These are phyloP conservation scores for Cheiracanthium punctorium DNA, from an alignment of 2,888 invertebrate species.

Conservation along the genomic window DNA sequence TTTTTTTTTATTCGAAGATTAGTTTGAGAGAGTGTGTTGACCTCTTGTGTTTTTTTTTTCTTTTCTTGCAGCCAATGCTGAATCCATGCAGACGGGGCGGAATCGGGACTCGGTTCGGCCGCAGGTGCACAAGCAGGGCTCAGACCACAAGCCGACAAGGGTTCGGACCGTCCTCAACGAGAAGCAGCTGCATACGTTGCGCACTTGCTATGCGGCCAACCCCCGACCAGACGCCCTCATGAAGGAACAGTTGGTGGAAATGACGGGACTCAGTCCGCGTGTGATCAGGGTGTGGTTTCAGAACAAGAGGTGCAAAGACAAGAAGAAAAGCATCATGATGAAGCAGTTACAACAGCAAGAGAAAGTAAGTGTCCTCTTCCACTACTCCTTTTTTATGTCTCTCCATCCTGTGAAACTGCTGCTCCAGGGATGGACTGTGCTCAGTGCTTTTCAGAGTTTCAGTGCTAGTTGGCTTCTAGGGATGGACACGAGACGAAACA, in stretches of 20 bases:
- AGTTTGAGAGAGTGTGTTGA: slow-evolving; percentile 21
- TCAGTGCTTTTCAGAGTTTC: too few relatives aligned
- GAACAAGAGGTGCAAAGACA: slow-evolving; percentile 98
- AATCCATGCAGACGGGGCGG: slow-evolving; percentile 72
- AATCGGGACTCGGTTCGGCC: slow-evolving; percentile 72
- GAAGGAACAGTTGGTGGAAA: slow-evolving; percentile 99
- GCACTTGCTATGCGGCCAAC: slow-evolving; percentile 98
- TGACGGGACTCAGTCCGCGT: slow-evolving; percentile 97
- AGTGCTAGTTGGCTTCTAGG: too few relatives aligned
- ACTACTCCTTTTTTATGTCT: not conserved
- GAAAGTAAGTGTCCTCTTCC: slow-evolving; percentile 82
- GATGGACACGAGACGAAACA: too few relatives aligned
- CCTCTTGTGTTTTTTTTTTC: not conserved
- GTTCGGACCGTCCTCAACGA: slow-evolving; percentile 99
- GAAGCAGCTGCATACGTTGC: slow-evolving; percentile 96
- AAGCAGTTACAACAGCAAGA: slow-evolving; percentile 99
- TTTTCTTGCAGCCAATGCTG: slow-evolving; percentile 71
- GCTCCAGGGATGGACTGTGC: too few relatives aligned
- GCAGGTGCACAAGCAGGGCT: slow-evolving; percentile 74
- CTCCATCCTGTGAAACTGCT: too few relatives aligned
- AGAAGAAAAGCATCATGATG: slow-evolving; percentile 96
- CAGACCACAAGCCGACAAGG: slow-evolving; percentile 97
- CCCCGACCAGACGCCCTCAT: slow-evolving; percentile 98
- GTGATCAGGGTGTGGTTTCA: slow-evolving; percentile 99
- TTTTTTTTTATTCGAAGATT: not conserved